A percentile compares a stretch with the other conserved stretches of the same genome.
Conservation (phyloP, 2,113 vertebrate genomes). For the Capra hircus region DNA sequence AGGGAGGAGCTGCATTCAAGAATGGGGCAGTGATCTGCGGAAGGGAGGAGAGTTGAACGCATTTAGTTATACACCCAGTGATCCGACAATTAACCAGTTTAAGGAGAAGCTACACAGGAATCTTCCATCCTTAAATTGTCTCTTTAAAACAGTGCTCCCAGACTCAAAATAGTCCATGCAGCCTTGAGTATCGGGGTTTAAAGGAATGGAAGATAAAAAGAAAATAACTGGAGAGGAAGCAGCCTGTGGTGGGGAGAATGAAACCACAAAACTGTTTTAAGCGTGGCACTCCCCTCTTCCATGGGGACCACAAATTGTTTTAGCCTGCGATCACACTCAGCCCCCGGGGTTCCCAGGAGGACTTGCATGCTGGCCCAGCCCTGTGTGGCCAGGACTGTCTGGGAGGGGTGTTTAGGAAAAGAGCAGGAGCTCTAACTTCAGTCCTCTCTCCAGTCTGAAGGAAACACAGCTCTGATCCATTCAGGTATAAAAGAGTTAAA, state of each 20-base stretch:
- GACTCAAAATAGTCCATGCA: neutral
- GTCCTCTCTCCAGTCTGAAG: neutral
- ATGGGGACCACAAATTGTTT: conserved; percentile 28
- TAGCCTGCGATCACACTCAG: conserved; percentile 22
- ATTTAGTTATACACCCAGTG: neutral
- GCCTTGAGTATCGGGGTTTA: neutral
- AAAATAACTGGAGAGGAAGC: neutral
- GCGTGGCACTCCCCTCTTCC: neutral
- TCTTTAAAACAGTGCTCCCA: neutral
- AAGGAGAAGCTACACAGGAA: neutral
- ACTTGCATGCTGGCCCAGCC: neutral
- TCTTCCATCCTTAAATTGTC: neutral
- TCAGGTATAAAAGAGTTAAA: conserved; percentile 29
- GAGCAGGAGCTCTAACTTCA: neutral
- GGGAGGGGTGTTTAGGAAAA: neutral
- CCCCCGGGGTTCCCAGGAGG: neutral
- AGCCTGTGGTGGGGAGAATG: neutral
- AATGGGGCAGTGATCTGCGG: neutral
- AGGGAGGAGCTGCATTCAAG: neutral
- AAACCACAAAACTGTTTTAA: conserved; percentile 37
- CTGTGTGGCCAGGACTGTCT: neutral
- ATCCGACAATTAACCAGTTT: neutral
- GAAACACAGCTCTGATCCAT: neutral
- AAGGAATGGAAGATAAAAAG: conserved; percentile 48
- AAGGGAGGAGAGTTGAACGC: neutral